A percentile compares a stretch with the other conserved stretches of the same genome.
These are phyloP conservation scores for Urosaurus nigricauda DNA, from an alignment of 2,797 vertebrate species.

Conservation along the genomic window DNA sequence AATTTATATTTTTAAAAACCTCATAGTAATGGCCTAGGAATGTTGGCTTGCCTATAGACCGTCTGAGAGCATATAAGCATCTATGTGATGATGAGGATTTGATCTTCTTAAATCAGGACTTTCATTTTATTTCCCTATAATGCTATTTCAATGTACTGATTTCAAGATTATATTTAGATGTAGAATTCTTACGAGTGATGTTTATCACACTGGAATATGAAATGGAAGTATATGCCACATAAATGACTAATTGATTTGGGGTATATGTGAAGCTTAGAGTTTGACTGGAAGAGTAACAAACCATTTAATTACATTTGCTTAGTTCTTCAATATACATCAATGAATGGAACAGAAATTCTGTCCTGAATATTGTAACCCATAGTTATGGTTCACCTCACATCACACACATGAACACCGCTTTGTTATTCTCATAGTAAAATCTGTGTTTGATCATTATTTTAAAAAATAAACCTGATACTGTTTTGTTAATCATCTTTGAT, in stretches of 20 bases:
- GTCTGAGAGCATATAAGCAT: slow-evolving; percentile 31
- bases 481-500: not conserved
- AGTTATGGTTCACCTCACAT: not conserved
- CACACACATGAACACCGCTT: not conserved
- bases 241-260: slow-evolving; percentile 10
- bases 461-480: rapidly evolving
- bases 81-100: not conserved
- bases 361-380: not conserved
- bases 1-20: not conserved
- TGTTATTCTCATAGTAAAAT: slow-evolving; percentile 15
- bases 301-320: rapidly evolving
- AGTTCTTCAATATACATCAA: slow-evolving; percentile 4
- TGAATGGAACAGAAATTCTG: rapidly evolving
- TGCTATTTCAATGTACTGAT: not conserved
- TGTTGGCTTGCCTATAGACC: not conserved
- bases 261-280: not conserved
- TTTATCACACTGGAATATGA: slow-evolving; percentile 33
- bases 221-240: not conserved
- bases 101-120: slow-evolving; percentile 11
- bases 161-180: slow-evolving; percentile 31
- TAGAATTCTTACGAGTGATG: slow-evolving; percentile 42
- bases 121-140: not conserved
- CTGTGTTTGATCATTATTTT: rapidly evolving
- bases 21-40: not conserved
- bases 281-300: not conserved